phyloP scores from a whole-genome alignment of 2,797 vertebrate genomes.

The Takifugu ocellatus region DNA sequence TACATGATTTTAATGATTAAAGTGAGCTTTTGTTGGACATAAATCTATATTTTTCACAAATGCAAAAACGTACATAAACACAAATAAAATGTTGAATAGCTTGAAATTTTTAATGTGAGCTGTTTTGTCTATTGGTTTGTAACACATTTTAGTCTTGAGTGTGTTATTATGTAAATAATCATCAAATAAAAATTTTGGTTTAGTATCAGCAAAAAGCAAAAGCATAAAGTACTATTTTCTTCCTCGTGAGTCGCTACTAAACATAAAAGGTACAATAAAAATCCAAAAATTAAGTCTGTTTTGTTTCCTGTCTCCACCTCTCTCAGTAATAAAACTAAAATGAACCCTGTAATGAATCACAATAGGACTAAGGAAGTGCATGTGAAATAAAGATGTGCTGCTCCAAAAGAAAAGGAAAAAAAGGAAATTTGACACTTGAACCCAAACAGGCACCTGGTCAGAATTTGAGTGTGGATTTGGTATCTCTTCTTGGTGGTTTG shows the following conservation, averaged over 20 bases:
- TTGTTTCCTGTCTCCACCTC: neutral
- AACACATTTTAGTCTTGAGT: neutral
- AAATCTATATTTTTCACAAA: no score
- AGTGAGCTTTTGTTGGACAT: no score
- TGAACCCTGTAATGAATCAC: neutral
- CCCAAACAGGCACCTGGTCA: conserved; percentile 30
- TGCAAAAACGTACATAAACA: neutral
- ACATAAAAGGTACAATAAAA: conserved; percentile 29
- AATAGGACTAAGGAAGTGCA: neutral
- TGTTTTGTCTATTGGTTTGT: neutral
- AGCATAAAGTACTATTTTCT: conserved; percentile 2
- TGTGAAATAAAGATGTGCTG: no score
- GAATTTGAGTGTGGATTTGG: conserved; percentile 74
- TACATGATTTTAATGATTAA: no score
- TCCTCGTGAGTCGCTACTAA: conserved; percentile 8
- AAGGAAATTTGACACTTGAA: conserved; percentile 2
- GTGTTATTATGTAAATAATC: no score
- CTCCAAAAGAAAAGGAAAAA: neutral
- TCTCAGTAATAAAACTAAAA: neutral
- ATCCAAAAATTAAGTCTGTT: neutral
- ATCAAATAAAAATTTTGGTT: no score
- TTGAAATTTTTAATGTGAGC: no score
- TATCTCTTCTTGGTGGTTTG: conserved; percentile 86
- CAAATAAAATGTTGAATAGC: no score
- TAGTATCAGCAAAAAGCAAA: no score